phyloP scores from a whole-genome alignment of 2,113 vertebrate species.

The Triplophysa siluroides region DNA sequence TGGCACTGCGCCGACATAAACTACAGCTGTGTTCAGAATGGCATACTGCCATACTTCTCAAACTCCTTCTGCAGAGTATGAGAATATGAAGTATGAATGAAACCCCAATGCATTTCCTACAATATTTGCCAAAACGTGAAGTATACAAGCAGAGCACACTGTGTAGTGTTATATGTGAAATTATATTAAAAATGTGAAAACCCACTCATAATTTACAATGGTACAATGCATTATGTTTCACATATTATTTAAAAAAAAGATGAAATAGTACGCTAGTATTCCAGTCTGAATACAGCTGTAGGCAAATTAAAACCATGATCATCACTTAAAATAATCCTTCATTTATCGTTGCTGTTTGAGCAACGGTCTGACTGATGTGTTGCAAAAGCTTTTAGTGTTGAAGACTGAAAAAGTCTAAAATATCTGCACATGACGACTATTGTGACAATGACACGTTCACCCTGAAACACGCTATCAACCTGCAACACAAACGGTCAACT shows the following conservation, averaged over 20 bases:
- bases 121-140: neutral
- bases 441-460: slow-evolving; percentile 9
- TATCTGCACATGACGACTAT: neutral
- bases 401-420: slow-evolving; percentile 11
- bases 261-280: neutral
- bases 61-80: neutral
- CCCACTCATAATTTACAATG: too few relatives aligned
- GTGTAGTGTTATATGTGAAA: too few relatives aligned
- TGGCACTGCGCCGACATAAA: slow-evolving; percentile 9
- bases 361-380: neutral
- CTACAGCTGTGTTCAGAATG: slow-evolving; percentile 18
- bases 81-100: neutral
- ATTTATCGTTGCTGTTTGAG: neutral
- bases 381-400: slow-evolving; percentile 12
- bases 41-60: neutral
- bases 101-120: neutral
- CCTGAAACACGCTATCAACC: slow-evolving; percentile 19
- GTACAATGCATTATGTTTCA: too few relatives aligned
- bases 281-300: neutral
- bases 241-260: too few relatives aligned
- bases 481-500: neutral
- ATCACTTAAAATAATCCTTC: slow-evolving; percentile 1
- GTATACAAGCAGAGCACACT: neutral
- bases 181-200: too few relatives aligned
- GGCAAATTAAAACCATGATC: neutral